Evolutionary conservation across 1,140 invertebrate genomes (phyloP).

Genomic region (Leptopilina clavipes): DNA sequence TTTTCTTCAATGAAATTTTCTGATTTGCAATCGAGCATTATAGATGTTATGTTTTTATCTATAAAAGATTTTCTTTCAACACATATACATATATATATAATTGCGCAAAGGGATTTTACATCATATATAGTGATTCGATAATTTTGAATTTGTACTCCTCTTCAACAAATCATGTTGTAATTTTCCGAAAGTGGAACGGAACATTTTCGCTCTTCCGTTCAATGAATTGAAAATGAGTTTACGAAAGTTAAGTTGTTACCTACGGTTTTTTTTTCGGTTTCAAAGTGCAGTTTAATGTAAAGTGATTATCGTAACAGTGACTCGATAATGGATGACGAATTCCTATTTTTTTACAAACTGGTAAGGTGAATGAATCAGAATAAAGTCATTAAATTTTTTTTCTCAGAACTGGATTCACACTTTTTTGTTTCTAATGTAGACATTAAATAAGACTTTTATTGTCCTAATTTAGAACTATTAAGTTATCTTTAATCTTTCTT

Average conservation of each 20-base stretch:
- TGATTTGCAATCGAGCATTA: too few relatives aligned
- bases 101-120: conserved; percentile 17
- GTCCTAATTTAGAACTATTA: too few relatives aligned
- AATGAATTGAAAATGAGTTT: conserved; percentile 40
- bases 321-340: background rate
- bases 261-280: background rate
- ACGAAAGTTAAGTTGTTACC: conserved; percentile 9
- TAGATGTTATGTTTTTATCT: too few relatives aligned
- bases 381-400: background rate
- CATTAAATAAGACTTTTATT: background rate
- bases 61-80: background rate
- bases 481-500: too few relatives aligned
- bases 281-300: conserved; percentile 30
- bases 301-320: conserved; percentile 13
- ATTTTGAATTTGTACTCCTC: conserved; percentile 12
- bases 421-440: too few relatives aligned
- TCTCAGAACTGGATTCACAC: background rate
- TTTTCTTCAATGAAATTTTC: too few relatives aligned
- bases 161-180: conserved; percentile 40
- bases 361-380: background rate
- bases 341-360: background rate
- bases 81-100: background rate
- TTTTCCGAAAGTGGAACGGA: conserved; percentile 55
- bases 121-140: background rate
- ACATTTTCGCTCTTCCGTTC: conserved; percentile 41